Evolutionary conservation across 2,113 vertebrate species (phyloP).

Genomic region (Chelonoidis abingdonii): DNA sequence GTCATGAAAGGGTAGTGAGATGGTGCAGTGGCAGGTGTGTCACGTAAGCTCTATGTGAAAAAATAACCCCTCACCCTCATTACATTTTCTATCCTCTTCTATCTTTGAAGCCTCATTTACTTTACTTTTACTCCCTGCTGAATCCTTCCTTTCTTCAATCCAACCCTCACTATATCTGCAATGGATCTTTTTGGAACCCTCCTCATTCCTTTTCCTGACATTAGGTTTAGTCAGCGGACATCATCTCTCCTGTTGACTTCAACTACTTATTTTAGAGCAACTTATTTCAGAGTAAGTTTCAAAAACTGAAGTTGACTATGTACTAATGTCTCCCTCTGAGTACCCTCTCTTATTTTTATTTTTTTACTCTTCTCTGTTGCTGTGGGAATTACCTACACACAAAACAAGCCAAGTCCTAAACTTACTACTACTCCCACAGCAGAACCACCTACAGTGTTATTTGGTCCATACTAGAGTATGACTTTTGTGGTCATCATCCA

Average conservation of each 20-base stretch:
- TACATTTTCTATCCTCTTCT: not conserved
- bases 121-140: not conserved
- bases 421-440: not conserved
- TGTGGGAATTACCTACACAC: not conserved
- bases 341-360: not conserved
- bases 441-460: not conserved
- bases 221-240: not conserved
- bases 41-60: not conserved
- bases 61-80: not conserved
- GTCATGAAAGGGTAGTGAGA: not conserved
- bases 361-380: not conserved
- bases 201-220: not conserved
- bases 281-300: not conserved
- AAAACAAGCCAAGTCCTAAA: not conserved
- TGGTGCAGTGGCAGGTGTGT: not conserved
- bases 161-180: not conserved
- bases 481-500: not conserved
- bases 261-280: not conserved
- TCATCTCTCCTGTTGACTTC: not conserved
- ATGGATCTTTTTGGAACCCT: not conserved
- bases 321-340: not conserved
- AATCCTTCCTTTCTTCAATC: not conserved
- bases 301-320: not conserved
- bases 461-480: not conserved
- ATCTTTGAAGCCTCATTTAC: fast-evolving